A percentile compares a stretch with the other conserved stretches of the same genome.
phyloP scores from a whole-genome alignment of 2,113 vertebrate species.

The Peucedramus taeniatus region DNA sequence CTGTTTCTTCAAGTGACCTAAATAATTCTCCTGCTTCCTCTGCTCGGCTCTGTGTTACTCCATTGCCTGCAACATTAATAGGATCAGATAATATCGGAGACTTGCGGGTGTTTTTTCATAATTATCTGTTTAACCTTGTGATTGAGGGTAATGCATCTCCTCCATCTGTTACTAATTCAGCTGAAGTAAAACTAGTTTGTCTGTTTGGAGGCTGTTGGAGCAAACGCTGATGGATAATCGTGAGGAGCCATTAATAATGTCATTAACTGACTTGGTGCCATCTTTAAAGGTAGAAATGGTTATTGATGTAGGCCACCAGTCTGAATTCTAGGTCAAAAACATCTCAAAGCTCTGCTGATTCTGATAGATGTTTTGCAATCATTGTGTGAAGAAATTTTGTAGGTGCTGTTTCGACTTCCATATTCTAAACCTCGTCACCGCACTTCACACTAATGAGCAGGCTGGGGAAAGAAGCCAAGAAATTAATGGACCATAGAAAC shows the following conservation, averaged over 20 bases:
- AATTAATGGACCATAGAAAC: constrained; percentile 58
- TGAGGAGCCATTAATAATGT: neutral
- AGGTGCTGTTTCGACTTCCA: constrained; percentile 24
- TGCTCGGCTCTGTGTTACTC: neutral
- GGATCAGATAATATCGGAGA: neutral
- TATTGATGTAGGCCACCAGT: neutral
- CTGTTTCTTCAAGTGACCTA: neutral
- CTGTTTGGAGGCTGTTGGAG: neutral
- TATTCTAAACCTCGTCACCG: constrained; percentile 9
- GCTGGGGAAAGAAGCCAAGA: constrained; percentile 37
- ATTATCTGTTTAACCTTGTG: constrained; percentile 48
- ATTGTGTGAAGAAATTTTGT: constrained; percentile 15
- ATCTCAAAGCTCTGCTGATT: neutral
- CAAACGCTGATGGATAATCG: neutral
- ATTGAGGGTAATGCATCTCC: constrained; percentile 26
- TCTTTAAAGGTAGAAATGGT: neutral
- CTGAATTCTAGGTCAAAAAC: neutral
- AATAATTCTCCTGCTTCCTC: neutral
- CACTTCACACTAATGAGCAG: constrained; percentile 43
- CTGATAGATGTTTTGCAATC: neutral
- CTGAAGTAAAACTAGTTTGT: constrained; percentile 11
- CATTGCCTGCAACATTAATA: neutral
- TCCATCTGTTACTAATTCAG: constrained; percentile 45
- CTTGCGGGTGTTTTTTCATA: neutral
- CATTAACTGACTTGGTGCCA: neutral